Evolutionary conservation across 2,113 vertebrate species (phyloP).

Genomic region (Oncorhynchus mykiss): DNA sequence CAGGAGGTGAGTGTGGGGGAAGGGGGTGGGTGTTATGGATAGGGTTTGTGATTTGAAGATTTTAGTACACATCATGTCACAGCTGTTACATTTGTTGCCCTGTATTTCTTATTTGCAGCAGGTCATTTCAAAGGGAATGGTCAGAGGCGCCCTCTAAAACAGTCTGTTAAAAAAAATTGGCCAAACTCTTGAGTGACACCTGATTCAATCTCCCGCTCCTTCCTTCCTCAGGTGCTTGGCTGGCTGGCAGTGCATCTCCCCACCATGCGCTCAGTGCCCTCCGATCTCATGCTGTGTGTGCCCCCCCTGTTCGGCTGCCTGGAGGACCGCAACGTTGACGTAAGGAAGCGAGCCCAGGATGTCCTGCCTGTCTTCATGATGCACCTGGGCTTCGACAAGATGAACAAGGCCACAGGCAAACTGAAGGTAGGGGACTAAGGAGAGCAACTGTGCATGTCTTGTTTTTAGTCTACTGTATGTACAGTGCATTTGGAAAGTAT

Average conservation of each 20-base stretch:
- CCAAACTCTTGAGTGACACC: neutral
- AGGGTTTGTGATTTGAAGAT: no score
- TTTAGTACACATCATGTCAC: no score
- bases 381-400: constrained; percentile 95
- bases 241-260: constrained; percentile 96
- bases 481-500: no score
- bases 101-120: no score
- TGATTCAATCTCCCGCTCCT: no score
- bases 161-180: no score
- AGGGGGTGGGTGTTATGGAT: neutral
- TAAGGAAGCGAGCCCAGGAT: constrained; percentile 95
- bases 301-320: constrained; percentile 89
- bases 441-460: no score
- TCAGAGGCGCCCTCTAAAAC: no score
- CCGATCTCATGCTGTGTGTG: constrained; percentile 86
- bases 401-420: constrained; percentile 90
- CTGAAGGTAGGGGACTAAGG: constrained; percentile 79
- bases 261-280: constrained; percentile 80
- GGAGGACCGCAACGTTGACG: constrained; percentile 96
- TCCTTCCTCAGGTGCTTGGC: constrained; percentile 78
- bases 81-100: no score
- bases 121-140: no score
- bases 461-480: no score
- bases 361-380: constrained; percentile 96
- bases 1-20: constrained; percentile 81